Evolutionary conservation across 1,140 invertebrate species (phyloP).

Genomic region (Cheumatopsyche charites): DNA sequence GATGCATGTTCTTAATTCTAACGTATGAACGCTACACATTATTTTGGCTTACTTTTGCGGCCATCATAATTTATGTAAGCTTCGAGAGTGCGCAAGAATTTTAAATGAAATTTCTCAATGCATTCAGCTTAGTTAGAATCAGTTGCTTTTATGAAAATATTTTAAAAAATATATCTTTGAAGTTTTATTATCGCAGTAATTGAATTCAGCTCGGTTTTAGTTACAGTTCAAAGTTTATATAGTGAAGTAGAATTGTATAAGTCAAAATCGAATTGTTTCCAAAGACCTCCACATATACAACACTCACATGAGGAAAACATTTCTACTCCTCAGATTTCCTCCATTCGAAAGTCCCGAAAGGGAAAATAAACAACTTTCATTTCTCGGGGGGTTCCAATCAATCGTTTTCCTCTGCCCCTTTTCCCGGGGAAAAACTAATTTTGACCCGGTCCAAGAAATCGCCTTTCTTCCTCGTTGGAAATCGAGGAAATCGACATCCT

Average conservation of each 20-base stretch:
- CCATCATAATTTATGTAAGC: background rate
- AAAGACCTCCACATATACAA: too few species aligned
- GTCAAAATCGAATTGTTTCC: too few species aligned
- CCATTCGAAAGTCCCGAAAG: slow-evolving; percentile 17
- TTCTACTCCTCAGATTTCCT: background rate
- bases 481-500: background rate
- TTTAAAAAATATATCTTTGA: too few species aligned
- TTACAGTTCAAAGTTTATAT: too few species aligned
- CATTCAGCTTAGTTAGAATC: too few species aligned
- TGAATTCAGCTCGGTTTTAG: too few species aligned
- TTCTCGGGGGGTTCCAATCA: slow-evolving; percentile 41
- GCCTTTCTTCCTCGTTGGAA: too few species aligned
- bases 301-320: too few species aligned
- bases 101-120: too few species aligned
- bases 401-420: slow-evolving; percentile 18
- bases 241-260: too few species aligned
- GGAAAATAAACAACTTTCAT: slow-evolving; percentile 41
- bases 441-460: slow-evolving; percentile 2
- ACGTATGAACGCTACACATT: slow-evolving; percentile 2
- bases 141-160: too few species aligned
- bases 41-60: slow-evolving; percentile 12
- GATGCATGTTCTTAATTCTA: background rate
- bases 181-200: too few species aligned
- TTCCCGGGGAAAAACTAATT: slow-evolving; percentile 37
- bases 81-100: background rate